Base-by-base conservation (phyloP, 2,113 vertebrate genomes). In the Heterochromis multidens region DNA sequence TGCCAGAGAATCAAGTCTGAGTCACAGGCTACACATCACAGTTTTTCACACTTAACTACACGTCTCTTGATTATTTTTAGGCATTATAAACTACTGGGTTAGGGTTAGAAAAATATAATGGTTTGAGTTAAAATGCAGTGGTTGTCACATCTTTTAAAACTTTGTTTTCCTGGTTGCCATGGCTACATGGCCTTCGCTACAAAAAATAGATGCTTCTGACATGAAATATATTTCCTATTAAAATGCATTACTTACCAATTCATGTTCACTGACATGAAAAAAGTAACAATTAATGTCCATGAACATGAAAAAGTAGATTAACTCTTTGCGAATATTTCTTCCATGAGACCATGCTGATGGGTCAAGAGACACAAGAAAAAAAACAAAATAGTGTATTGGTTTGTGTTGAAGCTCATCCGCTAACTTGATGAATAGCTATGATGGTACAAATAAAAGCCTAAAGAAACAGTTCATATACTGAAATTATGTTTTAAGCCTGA, bases 11-110 rank as follows among this genome's bases (percentile, higher is more conserved):
- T 11, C 62, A 65, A 65, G 62, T 65, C 40, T 21, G 40, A 65
- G 35, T 25, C 35, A 0, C 37, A 21, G 23, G 6, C 61, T 2
- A 16, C 62, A 40, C 1, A 33, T 65, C 12, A 65, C 35, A 0
- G 12, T 65, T 65, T 40, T 25, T 23, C 6, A 40, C 35, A 40
- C 62, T 65, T 40, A 65, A 65, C 23, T 40, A 40, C 62, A 40
- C 40, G 12, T 40, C n/a, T 9, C 21, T 65, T 40, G n/a, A 35
- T 40, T 65, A 3, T 40, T 1, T 65, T 1, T 25, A 40, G 62
- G 21, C 21, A 25, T 67, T 40, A 40, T 1, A 0, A 65, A 40
- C 35, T 40, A 40, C n/a, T 23, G 4, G 10, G 3, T 13, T 43
- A 65, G 40, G n/a, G 21, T 40, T 4, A 40, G 62, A 65, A 65